Percentiles rank a stretch among this genome's conserved stretches.
Conservation (phyloP, 2,113 vertebrate genomes). For the Progne subis region DNA sequence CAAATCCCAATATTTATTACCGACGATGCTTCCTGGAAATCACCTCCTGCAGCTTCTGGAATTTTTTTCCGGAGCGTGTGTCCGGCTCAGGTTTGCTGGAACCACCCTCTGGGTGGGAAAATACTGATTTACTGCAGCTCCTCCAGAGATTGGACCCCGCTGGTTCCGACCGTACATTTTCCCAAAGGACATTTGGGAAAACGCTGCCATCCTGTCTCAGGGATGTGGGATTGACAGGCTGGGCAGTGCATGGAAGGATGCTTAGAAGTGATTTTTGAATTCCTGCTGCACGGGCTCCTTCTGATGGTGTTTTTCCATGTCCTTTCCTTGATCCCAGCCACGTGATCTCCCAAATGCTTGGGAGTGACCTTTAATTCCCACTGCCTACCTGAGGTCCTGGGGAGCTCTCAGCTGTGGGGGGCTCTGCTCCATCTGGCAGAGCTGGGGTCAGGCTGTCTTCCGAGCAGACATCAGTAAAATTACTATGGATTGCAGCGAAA, state of each 20-base stretch:
- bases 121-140: neutral
- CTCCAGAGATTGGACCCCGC: neutral
- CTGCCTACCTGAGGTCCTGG: neutral
- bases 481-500: neutral
- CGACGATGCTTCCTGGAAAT: neutral
- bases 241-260: neutral
- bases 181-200: neutral
- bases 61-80: neutral
- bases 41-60: neutral
- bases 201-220: fast-evolving
- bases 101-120: neutral
- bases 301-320: neutral
- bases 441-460: neutral
- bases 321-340: neutral
- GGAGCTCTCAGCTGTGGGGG: neutral
- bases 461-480: neutral
- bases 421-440: neutral
- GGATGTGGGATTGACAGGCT: neutral
- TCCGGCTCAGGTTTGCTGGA: neutral
- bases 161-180: neutral
- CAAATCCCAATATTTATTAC: fast-evolving
- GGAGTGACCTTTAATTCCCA: neutral
- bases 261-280: neutral
- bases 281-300: neutral
- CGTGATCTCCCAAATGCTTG: neutral